Evolutionary conservation across 2,113 vertebrate species (phyloP), one percentile per base, ranked within the genome.

Genomic region (Podocnemis expansa): DNA sequence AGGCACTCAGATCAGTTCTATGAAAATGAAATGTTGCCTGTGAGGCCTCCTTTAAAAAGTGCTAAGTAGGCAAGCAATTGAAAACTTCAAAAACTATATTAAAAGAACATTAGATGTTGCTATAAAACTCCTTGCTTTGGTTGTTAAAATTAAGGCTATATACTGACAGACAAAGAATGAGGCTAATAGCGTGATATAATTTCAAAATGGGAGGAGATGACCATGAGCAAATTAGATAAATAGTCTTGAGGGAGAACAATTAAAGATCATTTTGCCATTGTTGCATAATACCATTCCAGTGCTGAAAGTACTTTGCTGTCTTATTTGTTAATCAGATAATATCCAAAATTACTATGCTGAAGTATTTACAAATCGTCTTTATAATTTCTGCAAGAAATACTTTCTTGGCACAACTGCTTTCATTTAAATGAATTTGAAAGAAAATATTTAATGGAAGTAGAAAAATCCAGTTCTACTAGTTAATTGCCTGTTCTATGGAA

Each of bases 191-290:
- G 87, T 45, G 43, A 34, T 82, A 87, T 70, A 47, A 58, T 91
- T 95, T 96, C 80, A 87, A 95, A 93, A 83, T 60, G 95, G 85
- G 19, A 80, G 24, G 24, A 86, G 56, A 13, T 9, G 92, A 90
- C 93, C 1, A 76, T 60, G 55, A 97, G 54, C 95, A 93, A 94
- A 95, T 94, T 84, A 95, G 56, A 93, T 55, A 79, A 78, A 85
- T 29, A 82, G 70, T 85, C 90, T 87, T 97, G 78, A 94, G 75
- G 94, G 19, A 43, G 6, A 94, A 89, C 4, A 96, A 86, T 80
- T 87, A 93, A 91, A 87, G 43, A 80, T 56, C 1, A 51, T 41
- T 82, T 82, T 90, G 54, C 88, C 31, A 79, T 88, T 93, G 88
- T 13, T 88, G 67, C 29, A 91, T 5, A 93, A 63, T 7, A 19